phyloP scores from a whole-genome alignment of 2,113 vertebrate genomes.

The Brachypodius melanocephalos region DNA sequence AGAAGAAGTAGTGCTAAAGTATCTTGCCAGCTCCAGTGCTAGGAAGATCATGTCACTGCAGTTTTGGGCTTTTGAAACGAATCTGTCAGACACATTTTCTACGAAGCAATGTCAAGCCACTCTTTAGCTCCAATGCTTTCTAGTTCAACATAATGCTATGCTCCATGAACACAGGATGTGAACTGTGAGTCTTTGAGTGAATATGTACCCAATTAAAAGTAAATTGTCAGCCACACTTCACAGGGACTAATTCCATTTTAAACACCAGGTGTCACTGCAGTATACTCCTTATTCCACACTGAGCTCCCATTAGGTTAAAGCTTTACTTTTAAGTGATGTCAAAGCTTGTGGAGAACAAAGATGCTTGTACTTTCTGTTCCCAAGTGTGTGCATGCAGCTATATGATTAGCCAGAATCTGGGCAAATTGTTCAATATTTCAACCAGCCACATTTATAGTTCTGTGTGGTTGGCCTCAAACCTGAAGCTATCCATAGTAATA shows the following conservation, averaged over 20 bases:
- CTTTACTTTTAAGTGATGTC: neutral
- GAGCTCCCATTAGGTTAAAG: neutral
- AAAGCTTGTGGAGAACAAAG: slow-evolving; percentile 8
- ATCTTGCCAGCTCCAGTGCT: neutral
- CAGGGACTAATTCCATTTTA: neutral
- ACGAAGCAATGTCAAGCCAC: neutral
- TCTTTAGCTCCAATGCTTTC: neutral
- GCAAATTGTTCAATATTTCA: neutral
- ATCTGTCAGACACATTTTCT: neutral
- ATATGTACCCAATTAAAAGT: neutral
- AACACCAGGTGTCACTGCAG: slow-evolving; percentile 64
- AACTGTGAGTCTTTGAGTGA: neutral
- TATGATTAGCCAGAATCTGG: neutral
- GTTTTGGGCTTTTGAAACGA: slow-evolving; percentile 10
- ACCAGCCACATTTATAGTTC: neutral
- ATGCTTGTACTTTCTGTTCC: neutral
- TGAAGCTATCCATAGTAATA: neutral
- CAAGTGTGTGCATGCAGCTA: neutral
- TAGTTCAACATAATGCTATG: neutral
- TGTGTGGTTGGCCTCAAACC: neutral
- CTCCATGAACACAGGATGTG: neutral
- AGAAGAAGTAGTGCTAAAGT: neutral
- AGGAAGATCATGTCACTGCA: neutral
- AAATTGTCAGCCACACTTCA: neutral
- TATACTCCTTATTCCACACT: neutral